These are phyloP conservation scores for Lepus americanus DNA, from an alignment of 2,113 vertebrate genomes.

Conservation along the genomic window DNA sequence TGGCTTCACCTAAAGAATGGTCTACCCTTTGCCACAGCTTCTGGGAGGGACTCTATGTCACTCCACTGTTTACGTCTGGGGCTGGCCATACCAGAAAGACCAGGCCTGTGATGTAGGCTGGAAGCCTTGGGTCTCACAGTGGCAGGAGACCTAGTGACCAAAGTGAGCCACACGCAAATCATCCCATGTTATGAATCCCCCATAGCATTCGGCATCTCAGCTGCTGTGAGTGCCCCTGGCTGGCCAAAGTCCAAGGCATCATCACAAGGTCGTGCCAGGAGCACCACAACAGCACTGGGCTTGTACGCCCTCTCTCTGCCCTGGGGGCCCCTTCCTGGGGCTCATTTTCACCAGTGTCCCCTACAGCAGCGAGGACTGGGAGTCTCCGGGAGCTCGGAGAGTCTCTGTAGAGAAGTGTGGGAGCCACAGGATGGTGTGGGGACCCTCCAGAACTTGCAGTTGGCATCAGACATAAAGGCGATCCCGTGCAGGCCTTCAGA, in stretches of 20 bases:
- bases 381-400: neutral
- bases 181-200: neutral
- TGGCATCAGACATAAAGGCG: neutral
- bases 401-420: neutral
- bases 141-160: neutral
- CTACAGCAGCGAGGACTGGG: neutral
- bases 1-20: neutral
- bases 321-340: neutral
- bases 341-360: neutral
- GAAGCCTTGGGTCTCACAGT: neutral
- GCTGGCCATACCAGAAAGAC: neutral
- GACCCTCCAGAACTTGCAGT: neutral
- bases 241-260: accelerated
- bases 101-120: neutral
- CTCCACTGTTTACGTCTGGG: neutral
- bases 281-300: neutral
- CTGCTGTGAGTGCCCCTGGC: neutral
- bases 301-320: neutral
- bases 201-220: neutral
- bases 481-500: neutral
- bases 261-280: neutral
- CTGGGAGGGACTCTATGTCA: neutral
- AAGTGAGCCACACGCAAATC: neutral
- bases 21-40: neutral
- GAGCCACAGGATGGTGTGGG: neutral